Base-by-base conservation (phyloP, 2,888 invertebrate species). In the Endotricha flammealis region DNA sequence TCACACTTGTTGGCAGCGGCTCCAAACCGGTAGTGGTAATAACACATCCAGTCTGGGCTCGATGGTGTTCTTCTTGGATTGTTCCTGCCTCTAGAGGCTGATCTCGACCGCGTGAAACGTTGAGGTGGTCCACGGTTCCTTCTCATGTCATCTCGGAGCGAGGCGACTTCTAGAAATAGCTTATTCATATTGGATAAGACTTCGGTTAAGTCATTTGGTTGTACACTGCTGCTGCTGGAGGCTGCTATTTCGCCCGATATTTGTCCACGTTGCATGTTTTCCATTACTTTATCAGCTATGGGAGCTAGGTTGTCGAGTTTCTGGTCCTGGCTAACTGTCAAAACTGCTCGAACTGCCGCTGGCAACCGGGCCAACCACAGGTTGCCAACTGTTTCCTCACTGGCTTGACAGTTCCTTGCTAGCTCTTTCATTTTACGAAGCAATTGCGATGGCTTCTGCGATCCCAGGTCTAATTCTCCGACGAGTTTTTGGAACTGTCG, bases 401-500 rank as follows among this genome's bases (percentile, higher is more conserved):
- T 11, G 9, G 11, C 25, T 6, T 11, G 25, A 12, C 7, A 11
- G 9, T 9, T 25, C 2, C 16, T n/a, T n/a, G 28, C 35, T 8
- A 32, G 6, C 5, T 36, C 32, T 3, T 10, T 32, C 29, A 36
- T 36, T 2, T 12, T 14, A 1, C 35, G 28, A 1, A 39, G 32
- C 3, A 39, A 32, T 12, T 36, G 38, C n/a, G 25, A 12, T 2
- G 33, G 33, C 22, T 30, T 33, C 8, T 38, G 38, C 8, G 8
- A 20, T 6, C 36, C 32, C 12, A 36, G 16, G 16, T 36, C 35
- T 9, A 39, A 28, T 2, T 36, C 39, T 3, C 24, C 23, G 1
- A 39, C 11, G 1, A 39, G 25, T 10, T 39, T 39, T 11, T 36
- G 29, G 1, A 39, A 24, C 16, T 32, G 28, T 6, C 28, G 27